Evolutionary conservation across 1,140 invertebrate genomes (phyloP).

Genomic region (Sweltsa coloradensis): DNA sequence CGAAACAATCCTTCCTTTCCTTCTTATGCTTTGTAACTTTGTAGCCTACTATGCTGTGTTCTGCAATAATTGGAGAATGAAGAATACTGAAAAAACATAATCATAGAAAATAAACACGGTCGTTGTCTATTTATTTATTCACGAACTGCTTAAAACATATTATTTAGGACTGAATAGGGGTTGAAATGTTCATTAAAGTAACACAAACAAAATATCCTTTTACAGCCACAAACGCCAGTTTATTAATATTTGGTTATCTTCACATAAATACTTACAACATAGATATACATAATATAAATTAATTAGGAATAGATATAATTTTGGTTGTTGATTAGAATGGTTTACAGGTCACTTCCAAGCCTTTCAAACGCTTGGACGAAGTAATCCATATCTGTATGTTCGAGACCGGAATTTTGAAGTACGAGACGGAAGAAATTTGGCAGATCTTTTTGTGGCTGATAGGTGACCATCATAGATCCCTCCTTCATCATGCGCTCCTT

Average conservation of each 20-base stretch:
- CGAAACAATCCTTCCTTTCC: too few species aligned
- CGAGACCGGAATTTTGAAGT: constrained; percentile 76
- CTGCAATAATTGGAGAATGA: too few species aligned
- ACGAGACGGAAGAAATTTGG: constrained; percentile 93
- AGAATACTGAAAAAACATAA: too few species aligned
- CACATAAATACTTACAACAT: not conserved
- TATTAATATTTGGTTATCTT: not conserved
- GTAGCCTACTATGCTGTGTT: too few species aligned
- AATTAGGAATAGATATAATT: too few species aligned
- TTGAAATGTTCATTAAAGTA: too few species aligned
- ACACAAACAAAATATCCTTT: too few species aligned
- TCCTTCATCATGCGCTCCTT: constrained; percentile 91
- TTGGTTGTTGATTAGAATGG: constrained; percentile 6
- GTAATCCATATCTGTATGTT: constrained; percentile 68
- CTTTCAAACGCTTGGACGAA: constrained; percentile 77
- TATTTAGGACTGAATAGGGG: too few species aligned
- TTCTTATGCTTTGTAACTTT: too few species aligned
- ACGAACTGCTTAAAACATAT: too few species aligned
- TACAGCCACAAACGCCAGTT: not conserved
- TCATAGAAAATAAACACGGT: too few species aligned
- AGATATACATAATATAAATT: not conserved
- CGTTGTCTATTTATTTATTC: too few species aligned
- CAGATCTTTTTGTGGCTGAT: constrained; percentile 67
- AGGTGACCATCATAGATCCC: constrained; percentile 90
- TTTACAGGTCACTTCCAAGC: constrained; percentile 55